Percentiles rank a stretch among this genome's conserved stretches.
phyloP scores from a whole-genome alignment of 1,140 invertebrate genomes.

The Anoplophora glabripennis region DNA sequence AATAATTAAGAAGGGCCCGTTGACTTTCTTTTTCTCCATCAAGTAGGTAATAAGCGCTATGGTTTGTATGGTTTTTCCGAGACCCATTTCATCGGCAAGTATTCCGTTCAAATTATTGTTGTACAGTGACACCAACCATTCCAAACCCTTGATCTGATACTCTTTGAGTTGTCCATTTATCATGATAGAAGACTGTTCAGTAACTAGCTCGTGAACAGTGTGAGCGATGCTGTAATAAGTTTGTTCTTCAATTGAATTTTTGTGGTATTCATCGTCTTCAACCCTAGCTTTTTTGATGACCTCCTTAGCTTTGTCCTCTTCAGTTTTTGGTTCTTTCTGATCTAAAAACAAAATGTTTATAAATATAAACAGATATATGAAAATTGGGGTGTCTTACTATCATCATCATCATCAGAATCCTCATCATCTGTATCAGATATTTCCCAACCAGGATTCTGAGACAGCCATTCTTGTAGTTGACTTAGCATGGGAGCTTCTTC shows the following conservation, averaged over 20 bases:
- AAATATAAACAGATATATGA: no score
- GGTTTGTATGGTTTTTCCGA: slow-evolving; percentile 99
- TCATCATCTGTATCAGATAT: slow-evolving; percentile 67
- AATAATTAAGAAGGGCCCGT: slow-evolving; percentile 97
- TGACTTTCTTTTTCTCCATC: slow-evolving; percentile 88
- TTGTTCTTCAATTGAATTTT: slow-evolving; percentile 73
- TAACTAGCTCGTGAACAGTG: slow-evolving; percentile 89
- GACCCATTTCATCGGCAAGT: slow-evolving; percentile 86
- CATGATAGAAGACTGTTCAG: slow-evolving; percentile 88
- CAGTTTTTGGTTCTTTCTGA: no score
- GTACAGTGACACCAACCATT: slow-evolving; percentile 98
- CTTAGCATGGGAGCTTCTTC: slow-evolving; percentile 88
- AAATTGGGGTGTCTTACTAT: no score
- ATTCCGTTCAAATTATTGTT: slow-evolving; percentile 99
- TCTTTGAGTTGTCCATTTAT: slow-evolving; percentile 95
- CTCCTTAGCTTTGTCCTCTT: slow-evolving; percentile 57
- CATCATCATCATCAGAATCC: slow-evolving; percentile 44
- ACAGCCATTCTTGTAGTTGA: slow-evolving; percentile 81
- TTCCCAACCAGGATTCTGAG: slow-evolving; percentile 87
- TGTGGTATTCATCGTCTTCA: slow-evolving; percentile 91
- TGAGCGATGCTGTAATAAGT: slow-evolving; percentile 93
- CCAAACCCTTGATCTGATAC: slow-evolving; percentile 95
- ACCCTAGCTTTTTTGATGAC: slow-evolving; percentile 75
- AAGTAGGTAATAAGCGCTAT: slow-evolving; percentile 96
- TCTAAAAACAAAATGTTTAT: no score